Evolutionary conservation across 2,113 vertebrate species (phyloP).

Genomic region (Thomomys bottae): DNA sequence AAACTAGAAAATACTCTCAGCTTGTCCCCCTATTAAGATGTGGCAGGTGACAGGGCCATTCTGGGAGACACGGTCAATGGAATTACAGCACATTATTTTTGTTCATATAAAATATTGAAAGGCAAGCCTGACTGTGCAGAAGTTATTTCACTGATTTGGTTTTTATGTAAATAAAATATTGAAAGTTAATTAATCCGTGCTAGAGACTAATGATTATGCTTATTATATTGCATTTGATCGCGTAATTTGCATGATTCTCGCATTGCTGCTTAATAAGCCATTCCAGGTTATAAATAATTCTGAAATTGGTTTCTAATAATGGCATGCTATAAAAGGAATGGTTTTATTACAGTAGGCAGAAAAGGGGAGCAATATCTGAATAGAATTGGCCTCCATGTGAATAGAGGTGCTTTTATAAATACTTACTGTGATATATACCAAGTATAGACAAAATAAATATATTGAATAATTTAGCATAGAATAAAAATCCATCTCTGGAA

Average conservation of each 20-base stretch:
- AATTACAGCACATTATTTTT: conserved; percentile 89
- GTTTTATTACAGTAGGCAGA: conserved; percentile 88
- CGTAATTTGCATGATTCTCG: conserved; percentile 95
- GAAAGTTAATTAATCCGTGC: conserved; percentile 91
- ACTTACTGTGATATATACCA: conserved; percentile 81
- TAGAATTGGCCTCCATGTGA: conserved; percentile 83
- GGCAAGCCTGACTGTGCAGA: conserved; percentile 89
- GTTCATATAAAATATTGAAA: conserved; percentile 90
- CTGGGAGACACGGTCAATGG: conserved; percentile 88
- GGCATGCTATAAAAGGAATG: conserved; percentile 91
- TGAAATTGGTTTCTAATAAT: conserved; percentile 94
- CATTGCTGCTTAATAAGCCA: conserved; percentile 95
- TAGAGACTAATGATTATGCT: conserved; percentile 94
- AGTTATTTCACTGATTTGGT: conserved; percentile 93
- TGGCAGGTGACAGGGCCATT: conserved; percentile 94
- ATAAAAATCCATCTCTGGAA: conserved; percentile 79
- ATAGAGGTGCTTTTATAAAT: conserved; percentile 84
- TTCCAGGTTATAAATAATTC: conserved; percentile 94
- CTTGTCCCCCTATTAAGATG: conserved; percentile 97
- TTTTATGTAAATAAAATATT: conserved; percentile 96
- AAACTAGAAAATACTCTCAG: conserved; percentile 94
- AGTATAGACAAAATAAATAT: conserved; percentile 72
- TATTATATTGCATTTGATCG: conserved; percentile 94
- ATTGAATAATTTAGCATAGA: conserved; percentile 79
- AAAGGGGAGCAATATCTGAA: conserved; percentile 83